Percentiles rank a stretch among this genome's conserved stretches.
Evolutionary conservation across 2,797 vertebrate species (phyloP).

Genomic region (Pogonophryne albipinna): DNA sequence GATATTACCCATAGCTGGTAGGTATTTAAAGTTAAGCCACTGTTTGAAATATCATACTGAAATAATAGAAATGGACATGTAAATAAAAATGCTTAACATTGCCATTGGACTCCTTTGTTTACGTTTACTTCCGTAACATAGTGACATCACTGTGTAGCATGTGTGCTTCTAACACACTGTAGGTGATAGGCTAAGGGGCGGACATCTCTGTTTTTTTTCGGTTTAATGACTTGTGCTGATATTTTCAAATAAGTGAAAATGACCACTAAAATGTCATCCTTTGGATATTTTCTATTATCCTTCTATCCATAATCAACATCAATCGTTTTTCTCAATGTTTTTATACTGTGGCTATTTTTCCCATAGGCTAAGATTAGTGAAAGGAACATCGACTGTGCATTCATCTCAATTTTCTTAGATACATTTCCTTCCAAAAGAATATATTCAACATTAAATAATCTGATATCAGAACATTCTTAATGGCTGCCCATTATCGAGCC

Average conservation of each 20-base stretch:
- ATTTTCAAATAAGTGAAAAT: no score
- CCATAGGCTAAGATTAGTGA: not conserved
- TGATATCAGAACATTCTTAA: conserved; percentile 19
- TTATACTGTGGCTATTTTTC: not conserved
- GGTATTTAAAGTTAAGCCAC: not conserved
- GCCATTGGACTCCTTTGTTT: no score
- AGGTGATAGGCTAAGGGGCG: no score
- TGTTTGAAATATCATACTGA: not conserved
- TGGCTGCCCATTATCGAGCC: not conserved
- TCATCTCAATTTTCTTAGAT: conserved; percentile 1
- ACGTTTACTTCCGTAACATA: no score
- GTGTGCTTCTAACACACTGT: no score
- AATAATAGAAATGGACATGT: not conserved
- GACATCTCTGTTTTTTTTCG: no score
- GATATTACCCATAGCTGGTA: not conserved
- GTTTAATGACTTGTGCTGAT: no score
- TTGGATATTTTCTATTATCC: no score
- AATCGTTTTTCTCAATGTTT: not conserved
- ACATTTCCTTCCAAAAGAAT: not conserved
- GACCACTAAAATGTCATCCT: no score
- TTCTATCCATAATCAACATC: no score
- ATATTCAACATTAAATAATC: conserved; percentile 13
- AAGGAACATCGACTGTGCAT: not conserved
- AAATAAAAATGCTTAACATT: no score
- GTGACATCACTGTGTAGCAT: no score